Base-by-base conservation (phyloP, 1,140 invertebrate species). In the Hirudo medicinalis region DNA sequence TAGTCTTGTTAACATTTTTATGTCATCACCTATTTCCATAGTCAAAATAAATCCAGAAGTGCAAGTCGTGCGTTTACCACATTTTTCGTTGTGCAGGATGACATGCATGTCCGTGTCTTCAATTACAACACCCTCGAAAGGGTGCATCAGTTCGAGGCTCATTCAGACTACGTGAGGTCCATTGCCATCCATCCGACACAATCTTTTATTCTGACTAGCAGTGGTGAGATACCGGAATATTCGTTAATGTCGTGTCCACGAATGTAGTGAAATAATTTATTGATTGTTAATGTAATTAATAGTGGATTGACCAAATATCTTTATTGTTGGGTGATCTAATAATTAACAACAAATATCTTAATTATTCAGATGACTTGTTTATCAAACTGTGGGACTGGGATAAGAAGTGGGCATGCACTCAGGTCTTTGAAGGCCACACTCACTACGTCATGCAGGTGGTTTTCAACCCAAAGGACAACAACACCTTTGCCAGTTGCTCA, bases 381-480 rank as follows among this genome's bases (percentile, higher is more conserved):
- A 98, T 99, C 67, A 99, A 99, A 83, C 81, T 99, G 36, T 99
- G 97, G 97, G 98, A 99, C 82, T 99, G 96, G 96, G 96, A 99
- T 36, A 96, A 97, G 79, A 87, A 90, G 76, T 99, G 95, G 93
- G 85, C 89, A 0, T 94, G 94, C 77, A 95, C 97, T 77, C 94
- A 98, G 82, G 90, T 96, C 71, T 83, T 83, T 78, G 82, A 83
- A 77, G 84, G 96, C 0, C 97, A 99, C 82, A 94, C 92, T 0
- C 97, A 99, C 80, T 99, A 99, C 80, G 94, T 99, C 0, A 99
- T 99, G 97, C 94, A 99, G 82, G 91, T 99, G 77, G 94, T 96
- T 0, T 92, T 99, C 75, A 99, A 99, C 84, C 97, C 97, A 0
- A 99, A 99, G 81, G 97, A 99, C 79, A 99, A 98, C 81, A 99